These are phyloP conservation scores for Poeciliopsis paucimaculata DNA, from an alignment of 2,797 vertebrate species.

Conservation along the genomic window DNA sequence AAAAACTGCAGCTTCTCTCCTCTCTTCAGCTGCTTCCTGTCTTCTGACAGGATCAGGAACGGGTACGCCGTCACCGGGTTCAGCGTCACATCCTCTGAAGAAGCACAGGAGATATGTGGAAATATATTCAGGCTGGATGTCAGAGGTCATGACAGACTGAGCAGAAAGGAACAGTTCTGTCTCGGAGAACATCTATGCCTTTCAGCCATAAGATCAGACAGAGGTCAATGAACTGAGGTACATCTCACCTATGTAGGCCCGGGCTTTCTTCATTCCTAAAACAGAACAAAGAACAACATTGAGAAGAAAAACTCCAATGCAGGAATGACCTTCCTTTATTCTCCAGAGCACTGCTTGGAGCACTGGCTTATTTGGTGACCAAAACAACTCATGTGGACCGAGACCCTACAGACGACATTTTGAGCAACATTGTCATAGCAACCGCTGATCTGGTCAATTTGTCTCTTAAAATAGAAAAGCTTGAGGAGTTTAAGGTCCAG, in stretches of 20 bases:
- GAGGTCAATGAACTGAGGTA: neutral
- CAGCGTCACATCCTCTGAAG: conserved; percentile 75
- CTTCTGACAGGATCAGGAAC: conserved; percentile 81
- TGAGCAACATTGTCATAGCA: neutral
- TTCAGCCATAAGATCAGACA: neutral
- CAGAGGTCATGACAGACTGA: neutral
- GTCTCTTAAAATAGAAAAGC: neutral
- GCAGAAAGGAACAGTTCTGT: neutral
- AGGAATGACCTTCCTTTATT: neutral
- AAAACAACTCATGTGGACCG: neutral
- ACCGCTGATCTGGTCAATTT: neutral
- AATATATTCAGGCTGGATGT: neutral
- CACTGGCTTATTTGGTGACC: neutral
- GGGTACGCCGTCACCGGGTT: conserved; percentile 83
- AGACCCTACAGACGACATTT: neutral
- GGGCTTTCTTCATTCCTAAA: conserved; percentile 79
- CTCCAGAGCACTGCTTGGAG: neutral
- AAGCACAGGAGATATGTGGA: neutral
- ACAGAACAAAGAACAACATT: conserved; percentile 19
- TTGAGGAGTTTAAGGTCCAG: neutral
- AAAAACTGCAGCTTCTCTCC: conserved; percentile 84
- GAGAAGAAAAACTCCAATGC: neutral
- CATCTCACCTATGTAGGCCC: conserved; percentile 73
- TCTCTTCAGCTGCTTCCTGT: conserved; percentile 81
- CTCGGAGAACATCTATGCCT: neutral